These are phyloP conservation scores for Nothobranchius kuhntae DNA, from an alignment of 2,113 vertebrate genomes.

Conservation along the genomic window DNA sequence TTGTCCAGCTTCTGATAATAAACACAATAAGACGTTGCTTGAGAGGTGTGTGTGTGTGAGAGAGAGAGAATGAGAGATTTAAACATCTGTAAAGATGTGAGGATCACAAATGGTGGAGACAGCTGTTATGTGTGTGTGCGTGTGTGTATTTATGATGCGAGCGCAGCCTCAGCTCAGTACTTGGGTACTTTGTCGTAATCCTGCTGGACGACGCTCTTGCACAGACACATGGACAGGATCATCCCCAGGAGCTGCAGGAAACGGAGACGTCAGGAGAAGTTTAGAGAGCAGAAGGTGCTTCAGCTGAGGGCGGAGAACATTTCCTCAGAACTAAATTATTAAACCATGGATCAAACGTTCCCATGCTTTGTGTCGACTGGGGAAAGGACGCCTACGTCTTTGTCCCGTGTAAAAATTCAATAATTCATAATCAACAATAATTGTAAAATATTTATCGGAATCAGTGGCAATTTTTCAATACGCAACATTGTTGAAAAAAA, in stretches of 20 bases:
- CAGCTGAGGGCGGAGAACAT: not conserved
- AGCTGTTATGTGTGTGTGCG: constrained; percentile 26
- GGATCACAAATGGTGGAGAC: constrained; percentile 38
- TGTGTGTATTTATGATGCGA: constrained; percentile 33
- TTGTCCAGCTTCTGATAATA: constrained; percentile 24
- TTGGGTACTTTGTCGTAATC: constrained; percentile 97
- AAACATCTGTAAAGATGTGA: constrained; percentile 45
- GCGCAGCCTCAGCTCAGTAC: constrained; percentile 80
- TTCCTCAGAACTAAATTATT: not conserved
- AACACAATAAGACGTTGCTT: constrained; percentile 21
- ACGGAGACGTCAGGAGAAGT: constrained; percentile 18
- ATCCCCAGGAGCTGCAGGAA: constrained; percentile 88
- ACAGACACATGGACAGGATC: constrained; percentile 91
- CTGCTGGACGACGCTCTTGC: constrained; percentile 89
- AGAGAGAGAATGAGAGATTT: constrained; percentile 37
- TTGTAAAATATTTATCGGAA: no score
- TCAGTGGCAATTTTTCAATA: no score
- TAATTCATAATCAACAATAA: no score
- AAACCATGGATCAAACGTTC: not conserved
- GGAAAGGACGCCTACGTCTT: not conserved
- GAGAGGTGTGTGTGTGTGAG: constrained; percentile 21
- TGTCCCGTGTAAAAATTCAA: not conserved
- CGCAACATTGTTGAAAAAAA: no score
- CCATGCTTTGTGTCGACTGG: not conserved
- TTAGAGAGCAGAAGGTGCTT: constrained; percentile 5